phyloP scores from a whole-genome alignment of 2,888 invertebrate species.

The Atethmia centrago region DNA sequence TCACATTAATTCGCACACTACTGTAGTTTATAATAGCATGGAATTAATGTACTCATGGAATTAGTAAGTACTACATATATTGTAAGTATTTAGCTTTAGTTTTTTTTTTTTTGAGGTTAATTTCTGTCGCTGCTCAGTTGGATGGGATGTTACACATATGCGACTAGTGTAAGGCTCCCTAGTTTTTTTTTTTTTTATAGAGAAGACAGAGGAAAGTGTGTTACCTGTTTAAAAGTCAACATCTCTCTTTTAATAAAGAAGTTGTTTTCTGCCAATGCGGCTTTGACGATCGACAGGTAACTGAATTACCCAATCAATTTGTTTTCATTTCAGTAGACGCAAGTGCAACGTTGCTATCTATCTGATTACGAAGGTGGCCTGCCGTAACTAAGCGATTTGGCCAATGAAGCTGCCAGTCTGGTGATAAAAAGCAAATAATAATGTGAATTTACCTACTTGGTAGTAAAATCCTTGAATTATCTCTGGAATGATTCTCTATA shows the following conservation, averaged over 20 bases:
- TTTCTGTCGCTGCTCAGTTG: too few species aligned
- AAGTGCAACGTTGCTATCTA: background rate
- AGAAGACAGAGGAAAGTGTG: too few species aligned
- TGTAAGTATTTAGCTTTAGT: too few species aligned
- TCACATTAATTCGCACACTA: too few species aligned
- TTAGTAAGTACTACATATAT: too few species aligned
- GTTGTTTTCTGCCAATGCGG: background rate
- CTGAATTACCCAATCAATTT: background rate
- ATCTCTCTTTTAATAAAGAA: background rate
- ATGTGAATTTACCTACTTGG: background rate
- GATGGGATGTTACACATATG: too few species aligned
- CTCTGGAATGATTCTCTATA: background rate
- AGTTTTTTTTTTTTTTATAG: too few species aligned
- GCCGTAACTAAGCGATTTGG: background rate
- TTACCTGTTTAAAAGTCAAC: background rate
- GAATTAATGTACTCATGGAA: too few species aligned
- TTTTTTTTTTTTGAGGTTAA: too few species aligned
- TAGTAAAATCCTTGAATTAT: background rate
- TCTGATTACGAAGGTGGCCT: background rate
- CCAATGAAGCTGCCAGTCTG: background rate
- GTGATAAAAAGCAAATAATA: background rate
- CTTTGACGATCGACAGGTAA: background rate
- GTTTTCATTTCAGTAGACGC: background rate
- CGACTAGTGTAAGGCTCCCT: too few species aligned
- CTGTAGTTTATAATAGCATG: too few species aligned